Evolutionary conservation across 2,888 invertebrate species (phyloP).

Genomic region (Tipula confusa): DNA sequence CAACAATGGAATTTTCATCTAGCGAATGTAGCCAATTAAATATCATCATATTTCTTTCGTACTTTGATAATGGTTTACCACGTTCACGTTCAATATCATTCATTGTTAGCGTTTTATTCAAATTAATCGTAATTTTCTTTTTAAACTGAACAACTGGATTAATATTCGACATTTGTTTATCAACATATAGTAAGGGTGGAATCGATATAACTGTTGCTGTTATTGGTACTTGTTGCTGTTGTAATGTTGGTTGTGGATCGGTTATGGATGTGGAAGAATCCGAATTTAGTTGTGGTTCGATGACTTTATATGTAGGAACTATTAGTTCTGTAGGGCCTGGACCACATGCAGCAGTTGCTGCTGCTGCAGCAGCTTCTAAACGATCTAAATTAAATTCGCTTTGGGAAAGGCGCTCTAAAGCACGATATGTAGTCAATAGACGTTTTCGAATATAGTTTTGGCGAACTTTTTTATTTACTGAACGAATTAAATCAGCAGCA

Average conservation of each 20-base stretch:
- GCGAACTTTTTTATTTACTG: slow-evolving; percentile 77
- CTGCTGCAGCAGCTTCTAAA: slow-evolving; percentile 59
- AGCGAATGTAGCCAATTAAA: slow-evolving; percentile 90
- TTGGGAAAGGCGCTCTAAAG: slow-evolving; percentile 73
- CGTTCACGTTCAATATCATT: slow-evolving; percentile 76
- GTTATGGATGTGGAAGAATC: slow-evolving; percentile 39
- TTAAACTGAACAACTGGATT: slow-evolving; percentile 36
- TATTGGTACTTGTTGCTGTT: slow-evolving; percentile 41
- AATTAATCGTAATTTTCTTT: slow-evolving; percentile 36
- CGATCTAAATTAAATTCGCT: slow-evolving; percentile 80
- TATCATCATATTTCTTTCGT: slow-evolving; percentile 92
- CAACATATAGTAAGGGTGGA: not conserved
- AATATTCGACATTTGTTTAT: slow-evolving; percentile 32
- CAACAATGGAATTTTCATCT: slow-evolving; percentile 62
- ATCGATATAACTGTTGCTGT: slow-evolving; percentile 36
- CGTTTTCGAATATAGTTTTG: slow-evolving; percentile 77
- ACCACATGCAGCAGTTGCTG: slow-evolving; percentile 45
- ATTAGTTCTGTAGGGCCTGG: slow-evolving; percentile 38
- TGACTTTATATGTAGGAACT: slow-evolving; percentile 36
- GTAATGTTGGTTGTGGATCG: slow-evolving; percentile 32
- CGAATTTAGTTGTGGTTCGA: slow-evolving; percentile 38
- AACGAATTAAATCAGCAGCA: slow-evolving; percentile 63
- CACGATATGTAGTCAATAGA: slow-evolving; percentile 73
- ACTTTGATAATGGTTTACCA: slow-evolving; percentile 79
- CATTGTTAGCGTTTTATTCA: slow-evolving; percentile 58